Conservation (phyloP, 2,888 invertebrate species). For the Aphodius granarius region DNA sequence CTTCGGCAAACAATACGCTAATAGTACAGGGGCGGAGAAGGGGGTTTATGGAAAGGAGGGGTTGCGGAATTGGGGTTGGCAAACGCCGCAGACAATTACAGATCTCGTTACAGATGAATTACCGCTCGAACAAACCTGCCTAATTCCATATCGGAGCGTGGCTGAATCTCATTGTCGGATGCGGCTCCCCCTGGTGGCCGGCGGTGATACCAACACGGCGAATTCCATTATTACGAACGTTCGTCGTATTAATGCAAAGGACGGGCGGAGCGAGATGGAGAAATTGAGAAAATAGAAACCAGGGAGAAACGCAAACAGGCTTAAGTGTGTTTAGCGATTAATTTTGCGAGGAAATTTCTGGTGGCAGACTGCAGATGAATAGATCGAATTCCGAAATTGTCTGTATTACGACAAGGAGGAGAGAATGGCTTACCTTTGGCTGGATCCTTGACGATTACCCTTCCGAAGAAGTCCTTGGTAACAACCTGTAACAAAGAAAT, state of each 20-base stretch:
- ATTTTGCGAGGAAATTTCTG: neutral
- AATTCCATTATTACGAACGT: constrained; percentile 5
- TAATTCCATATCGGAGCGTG: constrained; percentile 39
- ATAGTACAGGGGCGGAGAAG: constrained; percentile 34
- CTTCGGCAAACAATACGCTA: constrained; percentile 51
- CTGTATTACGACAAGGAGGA: neutral
- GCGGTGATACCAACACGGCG: neutral
- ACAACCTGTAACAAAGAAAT: constrained; percentile 45
- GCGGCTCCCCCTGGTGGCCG: neutral
- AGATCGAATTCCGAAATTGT: neutral
- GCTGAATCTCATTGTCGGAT: neutral
- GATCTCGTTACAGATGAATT: constrained; percentile 48
- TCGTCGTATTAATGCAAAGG: neutral
- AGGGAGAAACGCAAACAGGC: neutral
- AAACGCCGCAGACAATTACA: constrained; percentile 46
- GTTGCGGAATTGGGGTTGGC: constrained; percentile 26
- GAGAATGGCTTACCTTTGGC: constrained; percentile 35
- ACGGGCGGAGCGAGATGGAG: neutral
- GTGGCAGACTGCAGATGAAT: neutral
- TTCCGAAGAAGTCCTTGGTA: constrained; percentile 52
- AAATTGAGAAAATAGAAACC: neutral
- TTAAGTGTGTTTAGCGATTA: neutral
- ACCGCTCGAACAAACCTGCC: constrained; percentile 50
- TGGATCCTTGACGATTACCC: constrained; percentile 38
- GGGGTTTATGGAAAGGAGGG: constrained; percentile 17